Conservation (phyloP, 2,888 invertebrate species). For the Notocelia uddmanniana region DNA sequence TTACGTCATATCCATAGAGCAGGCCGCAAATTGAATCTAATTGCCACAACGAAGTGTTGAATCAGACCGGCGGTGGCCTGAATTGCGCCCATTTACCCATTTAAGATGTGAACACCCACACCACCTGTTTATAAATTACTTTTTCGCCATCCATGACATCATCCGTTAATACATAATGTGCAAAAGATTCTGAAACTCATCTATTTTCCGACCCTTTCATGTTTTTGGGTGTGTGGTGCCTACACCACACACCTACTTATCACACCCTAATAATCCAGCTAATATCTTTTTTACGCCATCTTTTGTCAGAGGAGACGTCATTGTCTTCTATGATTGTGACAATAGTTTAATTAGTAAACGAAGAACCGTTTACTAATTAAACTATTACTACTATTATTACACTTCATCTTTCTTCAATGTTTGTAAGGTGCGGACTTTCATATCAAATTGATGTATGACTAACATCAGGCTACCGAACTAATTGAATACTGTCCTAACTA, state of each 20-base stretch:
- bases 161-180: conserved; percentile 51
- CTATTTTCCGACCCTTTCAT: neutral
- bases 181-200: neutral
- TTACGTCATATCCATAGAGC: conserved; percentile 71
- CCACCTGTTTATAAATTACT: conserved; percentile 75
- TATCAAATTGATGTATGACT: conserved; percentile 28
- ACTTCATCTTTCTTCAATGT: neutral
- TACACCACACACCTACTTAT: too few relatives aligned
- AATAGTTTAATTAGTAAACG: conserved; percentile 17
- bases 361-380: too few relatives aligned
- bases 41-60: conserved; percentile 84
- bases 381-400: neutral
- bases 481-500: conserved; percentile 54
- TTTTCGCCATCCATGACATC: conserved; percentile 67
- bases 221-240: too few relatives aligned
- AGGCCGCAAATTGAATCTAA: conserved; percentile 82
- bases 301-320: neutral
- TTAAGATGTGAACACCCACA: conserved; percentile 78
- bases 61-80: conserved; percentile 80
- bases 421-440: neutral
- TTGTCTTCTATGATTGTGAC: neutral
- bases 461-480: conserved; percentile 40
- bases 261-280: too few relatives aligned
- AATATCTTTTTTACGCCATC: neutral
- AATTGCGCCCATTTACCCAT: conserved; percentile 82